Evolutionary conservation across 2,113 vertebrate genomes (phyloP).

Genomic region (Psittacus erithacus): DNA sequence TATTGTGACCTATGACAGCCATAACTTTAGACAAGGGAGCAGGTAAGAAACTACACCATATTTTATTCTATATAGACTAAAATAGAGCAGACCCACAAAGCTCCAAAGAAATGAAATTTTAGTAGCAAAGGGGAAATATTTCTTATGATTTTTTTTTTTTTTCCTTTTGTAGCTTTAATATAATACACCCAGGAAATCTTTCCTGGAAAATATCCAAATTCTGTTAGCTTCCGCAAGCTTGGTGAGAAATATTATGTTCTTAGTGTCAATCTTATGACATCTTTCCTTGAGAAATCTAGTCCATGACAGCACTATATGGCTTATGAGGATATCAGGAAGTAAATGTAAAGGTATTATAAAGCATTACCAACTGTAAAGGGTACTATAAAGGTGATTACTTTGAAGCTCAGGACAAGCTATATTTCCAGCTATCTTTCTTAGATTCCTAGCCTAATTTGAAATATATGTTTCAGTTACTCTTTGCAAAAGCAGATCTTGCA

Average conservation of each 20-base stretch:
- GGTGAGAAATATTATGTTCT: neutral
- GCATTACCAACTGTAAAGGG: conserved; percentile 36
- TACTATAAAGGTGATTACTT: conserved; percentile 44
- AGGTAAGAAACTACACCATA: neutral
- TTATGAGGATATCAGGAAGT: conserved; percentile 26
- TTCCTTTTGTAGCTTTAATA: neutral
- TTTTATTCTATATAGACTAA: neutral
- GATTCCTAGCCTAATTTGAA: conserved; percentile 49
- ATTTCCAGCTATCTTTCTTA: conserved; percentile 44
- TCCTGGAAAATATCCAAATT: neutral
- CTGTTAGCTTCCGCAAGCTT: neutral
- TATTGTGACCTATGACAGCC: neutral
- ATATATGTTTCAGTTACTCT: conserved; percentile 55
- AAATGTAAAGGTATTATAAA: conserved; percentile 26
- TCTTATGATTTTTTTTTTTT: fast-evolving
- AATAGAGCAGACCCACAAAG: neutral
- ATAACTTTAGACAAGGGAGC: neutral
- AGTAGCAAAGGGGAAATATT: neutral
- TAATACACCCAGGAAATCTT: neutral
- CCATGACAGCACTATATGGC: neutral
- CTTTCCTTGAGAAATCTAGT: neutral
- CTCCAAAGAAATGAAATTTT: neutral
- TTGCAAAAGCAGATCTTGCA: conserved; percentile 51
- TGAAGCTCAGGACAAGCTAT: neutral
- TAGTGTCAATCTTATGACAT: neutral